phyloP scores from a whole-genome alignment of 2,113 vertebrate species.

The Coregonus clupeaformis region DNA sequence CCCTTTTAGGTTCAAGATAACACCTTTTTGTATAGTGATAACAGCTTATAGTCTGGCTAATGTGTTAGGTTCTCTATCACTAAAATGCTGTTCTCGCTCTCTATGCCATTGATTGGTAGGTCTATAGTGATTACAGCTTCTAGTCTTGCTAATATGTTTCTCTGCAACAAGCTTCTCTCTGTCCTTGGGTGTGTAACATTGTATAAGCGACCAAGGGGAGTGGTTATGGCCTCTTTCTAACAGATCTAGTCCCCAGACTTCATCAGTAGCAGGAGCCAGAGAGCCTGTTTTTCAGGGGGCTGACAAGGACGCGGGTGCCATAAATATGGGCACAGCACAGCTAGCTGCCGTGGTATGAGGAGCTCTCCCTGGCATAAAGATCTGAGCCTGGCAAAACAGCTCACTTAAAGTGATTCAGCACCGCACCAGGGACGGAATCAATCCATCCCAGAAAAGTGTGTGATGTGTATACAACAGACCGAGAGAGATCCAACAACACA shows the following conservation, averaged over 20 bases:
- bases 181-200: background rate
- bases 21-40: background rate
- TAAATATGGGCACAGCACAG: background rate
- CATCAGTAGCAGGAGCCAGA: slow-evolving; percentile 3
- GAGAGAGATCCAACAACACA: too few relatives aligned
- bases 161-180: background rate
- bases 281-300: background rate
- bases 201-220: background rate
- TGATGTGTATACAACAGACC: slow-evolving; percentile 1
- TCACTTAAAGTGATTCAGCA: slow-evolving; percentile 19
- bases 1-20: too few relatives aligned
- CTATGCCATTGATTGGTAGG: background rate
- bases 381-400: slow-evolving; percentile 4
- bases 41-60: background rate
- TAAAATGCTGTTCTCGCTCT: background rate
- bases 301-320: slow-evolving; percentile 18
- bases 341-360: too few relatives aligned
- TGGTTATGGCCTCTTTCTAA: background rate
- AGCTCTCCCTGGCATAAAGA: slow-evolving; percentile 7
- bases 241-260: slow-evolving; percentile 6
- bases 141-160: too few relatives aligned
- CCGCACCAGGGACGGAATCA: slow-evolving; percentile 8
- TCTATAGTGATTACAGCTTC: too few relatives aligned
- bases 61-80: background rate
- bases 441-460: slow-evolving; percentile 18